Percentiles rank a stretch among this genome's conserved stretches.
These are phyloP conservation scores for Lerista edwardsae DNA, from an alignment of 2,797 vertebrate species.

Conservation along the genomic window DNA sequence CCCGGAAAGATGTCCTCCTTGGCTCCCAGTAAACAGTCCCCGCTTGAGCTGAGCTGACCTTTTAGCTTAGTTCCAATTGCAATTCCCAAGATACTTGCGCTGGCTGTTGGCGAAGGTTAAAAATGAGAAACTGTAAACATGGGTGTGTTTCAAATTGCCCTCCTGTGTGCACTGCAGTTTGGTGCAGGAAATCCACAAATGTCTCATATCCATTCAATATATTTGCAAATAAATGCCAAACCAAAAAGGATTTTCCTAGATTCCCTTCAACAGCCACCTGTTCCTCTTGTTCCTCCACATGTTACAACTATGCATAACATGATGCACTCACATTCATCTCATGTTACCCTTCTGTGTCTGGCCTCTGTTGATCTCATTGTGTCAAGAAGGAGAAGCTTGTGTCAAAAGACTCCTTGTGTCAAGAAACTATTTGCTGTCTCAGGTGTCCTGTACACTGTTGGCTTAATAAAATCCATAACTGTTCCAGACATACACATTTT, in stretches of 20 bases:
- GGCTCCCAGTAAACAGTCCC: conserved; percentile 34
- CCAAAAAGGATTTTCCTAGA: not conserved
- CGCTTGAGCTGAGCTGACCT: not conserved
- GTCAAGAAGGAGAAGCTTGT: too few relatives aligned
- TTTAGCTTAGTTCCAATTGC: accelerated
- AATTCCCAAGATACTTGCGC: not conserved
- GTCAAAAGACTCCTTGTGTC: too few relatives aligned
- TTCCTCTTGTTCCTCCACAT: not conserved
- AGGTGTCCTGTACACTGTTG: not conserved
- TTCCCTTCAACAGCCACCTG: not conserved
- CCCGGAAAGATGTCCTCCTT: accelerated
- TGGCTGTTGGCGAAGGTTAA: accelerated
- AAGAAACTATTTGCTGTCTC: too few relatives aligned
- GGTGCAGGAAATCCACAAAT: not conserved
- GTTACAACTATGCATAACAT: not conserved
- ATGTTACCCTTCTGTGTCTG: not conserved
- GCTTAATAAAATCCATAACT: not conserved
- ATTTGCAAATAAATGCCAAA: not conserved
- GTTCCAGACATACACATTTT: not conserved
- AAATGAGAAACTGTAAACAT: accelerated
- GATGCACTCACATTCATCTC: not conserved
- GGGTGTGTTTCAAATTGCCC: not conserved
- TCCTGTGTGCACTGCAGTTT: not conserved
- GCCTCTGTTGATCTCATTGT: not conserved
- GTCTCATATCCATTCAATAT: not conserved